Percentiles rank a stretch among this genome's conserved stretches.
Evolutionary conservation across 53 echinoderm and acorn worm species (phyloP).

Genomic region (Glandiceps talaboti): DNA sequence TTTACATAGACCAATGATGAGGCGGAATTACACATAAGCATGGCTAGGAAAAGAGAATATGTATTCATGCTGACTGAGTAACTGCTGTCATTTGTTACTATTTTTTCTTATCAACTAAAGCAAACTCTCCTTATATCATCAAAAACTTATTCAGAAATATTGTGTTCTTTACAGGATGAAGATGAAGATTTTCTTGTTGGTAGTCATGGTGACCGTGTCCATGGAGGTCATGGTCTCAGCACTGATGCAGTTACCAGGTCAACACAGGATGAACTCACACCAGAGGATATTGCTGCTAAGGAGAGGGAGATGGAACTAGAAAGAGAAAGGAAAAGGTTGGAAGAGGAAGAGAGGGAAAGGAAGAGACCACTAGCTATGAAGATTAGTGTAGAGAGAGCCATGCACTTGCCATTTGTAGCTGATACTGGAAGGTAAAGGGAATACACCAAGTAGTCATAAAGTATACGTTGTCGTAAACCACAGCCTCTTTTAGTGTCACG

Average conservation of each 20-base stretch:
- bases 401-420: conserved; percentile 39
- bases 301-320: background rate
- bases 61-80: too few species aligned
- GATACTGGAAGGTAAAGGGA: conserved; percentile 31
- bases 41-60: too few species aligned
- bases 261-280: background rate
- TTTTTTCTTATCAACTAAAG: too few species aligned
- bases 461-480: too few species aligned
- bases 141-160: too few species aligned
- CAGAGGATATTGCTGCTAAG: background rate
- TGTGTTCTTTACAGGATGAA: background rate
- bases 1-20: too few species aligned
- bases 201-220: background rate
- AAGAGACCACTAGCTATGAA: conserved; percentile 50
- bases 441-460: too few species aligned
- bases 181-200: background rate
- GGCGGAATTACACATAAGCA: too few species aligned
- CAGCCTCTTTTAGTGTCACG: too few species aligned
- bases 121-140: too few species aligned
- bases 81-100: too few species aligned
- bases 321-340: background rate
- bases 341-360: conserved; percentile 18
- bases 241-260: too few species aligned
- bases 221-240: background rate
- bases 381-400: conserved; percentile 72